Percentiles rank a stretch among this genome's conserved stretches.
Evolutionary conservation across 2,113 vertebrate genomes (phyloP).

Genomic region (Tympanuchus pallidicinctus): DNA sequence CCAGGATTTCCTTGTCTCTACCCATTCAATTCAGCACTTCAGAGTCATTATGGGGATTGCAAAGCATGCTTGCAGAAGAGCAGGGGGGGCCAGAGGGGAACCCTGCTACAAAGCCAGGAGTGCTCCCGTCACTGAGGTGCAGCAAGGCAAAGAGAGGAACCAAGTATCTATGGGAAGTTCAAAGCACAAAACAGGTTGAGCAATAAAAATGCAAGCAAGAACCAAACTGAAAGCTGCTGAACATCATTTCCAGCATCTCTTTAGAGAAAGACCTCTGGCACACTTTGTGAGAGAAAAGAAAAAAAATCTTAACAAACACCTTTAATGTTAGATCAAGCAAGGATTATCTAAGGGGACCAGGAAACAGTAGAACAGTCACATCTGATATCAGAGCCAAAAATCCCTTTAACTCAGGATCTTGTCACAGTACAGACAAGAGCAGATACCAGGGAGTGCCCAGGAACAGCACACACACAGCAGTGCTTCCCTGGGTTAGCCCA

Average conservation of each 20-base stretch:
- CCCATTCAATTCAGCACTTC: background rate
- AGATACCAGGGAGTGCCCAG: background rate
- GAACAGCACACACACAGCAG: background rate
- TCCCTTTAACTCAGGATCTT: background rate
- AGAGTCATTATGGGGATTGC: accelerated
- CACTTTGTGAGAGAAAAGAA: background rate
- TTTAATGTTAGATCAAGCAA: slow-evolving; percentile 40
- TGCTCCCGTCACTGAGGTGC: accelerated
- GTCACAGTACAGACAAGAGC: background rate
- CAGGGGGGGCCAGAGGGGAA: background rate
- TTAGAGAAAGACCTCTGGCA: background rate
- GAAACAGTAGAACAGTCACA: background rate
- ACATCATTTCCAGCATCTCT: background rate
- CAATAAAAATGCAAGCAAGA: background rate
- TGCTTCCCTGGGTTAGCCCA: background rate
- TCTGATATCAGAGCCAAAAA: background rate
- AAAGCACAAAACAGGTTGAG: background rate
- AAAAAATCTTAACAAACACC: background rate
- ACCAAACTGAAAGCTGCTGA: background rate
- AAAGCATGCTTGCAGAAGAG: background rate
- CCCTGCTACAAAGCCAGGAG: accelerated
- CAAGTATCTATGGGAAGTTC: background rate
- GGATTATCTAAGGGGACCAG: background rate
- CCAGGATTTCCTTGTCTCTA: background rate
- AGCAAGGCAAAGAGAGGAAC: background rate